phyloP scores from a whole-genome alignment of 2,113 vertebrate genomes.

The Tupaia tana region DNA sequence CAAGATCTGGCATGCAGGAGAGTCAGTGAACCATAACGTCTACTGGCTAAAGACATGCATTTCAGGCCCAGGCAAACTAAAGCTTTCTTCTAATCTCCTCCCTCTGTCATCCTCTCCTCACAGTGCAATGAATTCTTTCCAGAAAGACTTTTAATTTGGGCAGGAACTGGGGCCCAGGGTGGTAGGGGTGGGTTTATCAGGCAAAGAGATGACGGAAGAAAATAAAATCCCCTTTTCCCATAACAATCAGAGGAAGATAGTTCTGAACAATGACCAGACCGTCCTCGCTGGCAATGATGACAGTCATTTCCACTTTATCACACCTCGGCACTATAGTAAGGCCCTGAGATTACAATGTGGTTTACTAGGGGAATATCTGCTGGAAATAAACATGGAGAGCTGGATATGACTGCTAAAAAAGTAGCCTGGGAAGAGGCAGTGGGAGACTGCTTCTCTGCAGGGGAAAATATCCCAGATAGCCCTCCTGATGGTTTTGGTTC shows the following conservation, averaged over 20 bases:
- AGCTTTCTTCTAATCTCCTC: background rate
- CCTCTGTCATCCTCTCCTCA: conserved; percentile 27
- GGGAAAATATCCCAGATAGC: too few species aligned
- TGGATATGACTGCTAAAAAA: conserved; percentile 73
- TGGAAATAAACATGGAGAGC: conserved; percentile 81
- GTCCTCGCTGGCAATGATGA: conserved; percentile 83
- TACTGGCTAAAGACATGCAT: conserved; percentile 45
- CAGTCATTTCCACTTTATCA: conserved; percentile 88
- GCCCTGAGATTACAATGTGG: conserved; percentile 85
- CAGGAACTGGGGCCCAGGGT: conserved; percentile 41
- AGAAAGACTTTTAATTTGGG: conserved; percentile 80
- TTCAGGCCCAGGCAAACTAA: background rate
- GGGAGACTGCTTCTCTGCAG: too few species aligned
- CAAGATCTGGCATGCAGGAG: background rate
- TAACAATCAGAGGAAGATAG: conserved; percentile 86
- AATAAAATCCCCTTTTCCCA: conserved; percentile 82
- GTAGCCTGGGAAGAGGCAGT: conserved; percentile 10
- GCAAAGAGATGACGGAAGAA: conserved; percentile 79
- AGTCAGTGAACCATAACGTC: background rate
- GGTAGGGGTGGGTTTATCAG: background rate
- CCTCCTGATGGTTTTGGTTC: too few species aligned
- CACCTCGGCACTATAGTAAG: conserved; percentile 89
- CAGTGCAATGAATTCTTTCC: conserved; percentile 17
- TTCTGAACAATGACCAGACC: conserved; percentile 88
- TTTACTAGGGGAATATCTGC: conserved; percentile 87